Base-by-base conservation (phyloP, 2,888 invertebrate genomes). In the Hipparchia semele region DNA sequence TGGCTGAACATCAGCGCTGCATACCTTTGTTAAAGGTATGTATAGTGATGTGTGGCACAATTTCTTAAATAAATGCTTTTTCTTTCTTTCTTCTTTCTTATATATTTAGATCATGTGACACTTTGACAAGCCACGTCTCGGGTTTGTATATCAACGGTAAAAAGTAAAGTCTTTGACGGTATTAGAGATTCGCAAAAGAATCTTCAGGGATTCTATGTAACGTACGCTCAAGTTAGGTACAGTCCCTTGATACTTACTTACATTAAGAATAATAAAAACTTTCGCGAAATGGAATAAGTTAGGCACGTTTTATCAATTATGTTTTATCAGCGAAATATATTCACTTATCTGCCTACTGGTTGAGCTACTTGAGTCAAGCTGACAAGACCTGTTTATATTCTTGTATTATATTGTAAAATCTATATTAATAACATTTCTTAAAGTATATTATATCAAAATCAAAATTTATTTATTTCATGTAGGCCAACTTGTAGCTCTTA, bases 121-220 rank as follows among this genome's bases (percentile, higher is more conserved):
- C 23, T 23, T 23, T 23, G 39, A 39, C 39, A 5, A 23, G 23
- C 23, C 39, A 39, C 39, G 6, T 54, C 54, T n/a, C n/a, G 54
- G n/a, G n/a, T 54, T 58, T 51, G 23, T 45, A 65, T 51, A n/a
- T 56, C 56, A 54, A 61, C 54, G 45, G 45, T n/a, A 39, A 33
- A 23, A 60, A 60, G 59, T 10, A 60, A 60, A 58, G 6, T 13
- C 56, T 59, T 59, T 13, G 8, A 59, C 59, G 33, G 8, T 12
- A 60, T 33, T 39, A 60, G 59, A 60, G 59, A 60, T 60, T 60
- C 59, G 39, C 5, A 39, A 39, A 60, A 39, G 39, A 60, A 60
- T 60, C 59, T 33, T 23, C 12, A 33, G 33, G 59, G 59, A 60
- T 4, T 60, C 4, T 5, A 60, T 60, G 9, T 39, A 60, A 60